Conservation (phyloP, 2,797 vertebrate genomes). For the Rhincodon typus region DNA sequence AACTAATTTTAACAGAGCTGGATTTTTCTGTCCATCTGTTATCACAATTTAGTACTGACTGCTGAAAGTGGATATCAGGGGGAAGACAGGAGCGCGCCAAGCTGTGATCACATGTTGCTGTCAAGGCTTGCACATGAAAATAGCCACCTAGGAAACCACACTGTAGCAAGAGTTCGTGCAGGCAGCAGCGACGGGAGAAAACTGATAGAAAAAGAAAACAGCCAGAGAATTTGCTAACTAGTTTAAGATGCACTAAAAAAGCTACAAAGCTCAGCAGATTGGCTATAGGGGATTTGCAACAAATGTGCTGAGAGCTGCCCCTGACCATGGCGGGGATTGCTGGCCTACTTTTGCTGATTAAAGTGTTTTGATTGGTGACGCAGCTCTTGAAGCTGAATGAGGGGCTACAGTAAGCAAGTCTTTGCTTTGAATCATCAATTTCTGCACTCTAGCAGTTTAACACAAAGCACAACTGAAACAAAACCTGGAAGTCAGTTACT, state of each 20-base stretch:
- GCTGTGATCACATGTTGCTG: background rate
- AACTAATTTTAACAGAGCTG: background rate
- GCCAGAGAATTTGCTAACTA: background rate
- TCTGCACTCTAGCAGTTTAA: conserved; percentile 15
- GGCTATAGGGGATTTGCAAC: background rate
- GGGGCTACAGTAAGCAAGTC: background rate
- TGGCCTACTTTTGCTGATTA: background rate
- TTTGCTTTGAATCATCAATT: conserved; percentile 33
- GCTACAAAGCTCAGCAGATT: too few relatives aligned
- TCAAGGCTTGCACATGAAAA: background rate
- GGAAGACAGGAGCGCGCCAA: background rate
- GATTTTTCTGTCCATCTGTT: background rate
- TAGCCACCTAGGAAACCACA: background rate
- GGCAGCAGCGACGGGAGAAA: background rate
- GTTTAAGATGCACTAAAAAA: background rate
- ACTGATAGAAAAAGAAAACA: background rate
- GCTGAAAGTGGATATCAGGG: background rate
- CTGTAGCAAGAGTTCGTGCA: background rate
- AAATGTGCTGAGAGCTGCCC: background rate
- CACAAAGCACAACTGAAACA: conserved; percentile 34
- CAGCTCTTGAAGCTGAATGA: background rate
- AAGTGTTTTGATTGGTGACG: background rate
- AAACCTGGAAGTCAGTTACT: conserved; percentile 37
- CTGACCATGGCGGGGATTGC: background rate
- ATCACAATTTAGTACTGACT: background rate